Conservation (phyloP, 2,888 invertebrate species). For the Nymphalis urticae region DNA sequence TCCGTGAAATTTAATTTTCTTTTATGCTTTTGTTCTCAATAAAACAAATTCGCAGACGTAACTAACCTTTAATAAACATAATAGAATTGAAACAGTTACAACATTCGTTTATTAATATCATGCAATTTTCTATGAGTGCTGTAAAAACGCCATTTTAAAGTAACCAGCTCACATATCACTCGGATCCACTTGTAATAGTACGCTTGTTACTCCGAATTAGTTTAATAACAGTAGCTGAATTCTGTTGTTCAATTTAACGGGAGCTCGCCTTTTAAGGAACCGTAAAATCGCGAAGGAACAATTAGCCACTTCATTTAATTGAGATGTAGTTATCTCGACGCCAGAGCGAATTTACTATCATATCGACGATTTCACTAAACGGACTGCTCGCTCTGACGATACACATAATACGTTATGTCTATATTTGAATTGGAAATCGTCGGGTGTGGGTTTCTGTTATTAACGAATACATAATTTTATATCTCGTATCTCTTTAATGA, state of each 20-base stretch:
- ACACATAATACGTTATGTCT: conserved; percentile 12
- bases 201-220: conserved; percentile 45
- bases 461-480: conserved; percentile 41
- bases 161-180: background rate
- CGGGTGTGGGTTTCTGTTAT: conserved; percentile 40
- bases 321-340: conserved; percentile 45
- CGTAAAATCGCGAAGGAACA: conserved; percentile 47
- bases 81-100: too few relatives aligned
- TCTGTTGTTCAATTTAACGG: conserved; percentile 45
- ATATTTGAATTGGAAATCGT: conserved; percentile 24
- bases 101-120: too few relatives aligned
- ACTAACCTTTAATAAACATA: too few relatives aligned
- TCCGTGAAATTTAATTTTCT: too few relatives aligned
- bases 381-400: background rate
- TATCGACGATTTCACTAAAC: conserved; percentile 8
- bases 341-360: conserved; percentile 11
- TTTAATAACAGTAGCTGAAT: conserved; percentile 43
- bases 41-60: too few relatives aligned
- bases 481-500: conserved; percentile 31
- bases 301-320: conserved; percentile 47
- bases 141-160: too few relatives aligned
- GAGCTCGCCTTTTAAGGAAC: conserved; percentile 46
- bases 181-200: conserved; percentile 34
- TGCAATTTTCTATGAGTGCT: too few relatives aligned
- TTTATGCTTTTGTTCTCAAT: too few relatives aligned